Evolutionary conservation across 2,113 vertebrate genomes (phyloP), one percentile per base, ranked within the genome.

Genomic region (Turnix velox): DNA sequence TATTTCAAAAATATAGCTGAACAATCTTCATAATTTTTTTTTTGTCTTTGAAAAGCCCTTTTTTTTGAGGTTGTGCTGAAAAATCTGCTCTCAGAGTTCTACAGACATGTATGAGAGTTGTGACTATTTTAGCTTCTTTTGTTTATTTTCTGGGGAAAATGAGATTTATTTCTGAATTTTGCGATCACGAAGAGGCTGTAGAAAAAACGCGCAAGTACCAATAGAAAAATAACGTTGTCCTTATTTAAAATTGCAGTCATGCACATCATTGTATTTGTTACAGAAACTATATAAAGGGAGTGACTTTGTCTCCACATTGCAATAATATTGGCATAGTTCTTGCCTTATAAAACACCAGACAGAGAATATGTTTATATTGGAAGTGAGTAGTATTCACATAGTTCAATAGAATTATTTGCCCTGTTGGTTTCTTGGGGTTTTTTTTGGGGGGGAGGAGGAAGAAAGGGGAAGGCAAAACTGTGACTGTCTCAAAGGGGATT

Each of bases 361-460:
- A 65, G 43, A 59, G 15, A 14, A 58, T 52, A 3, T 1, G 3
- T 68, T 86, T 87, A 5, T 49, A 0, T 24, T 81, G 63, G 14
- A 39, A 80, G 7, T 68, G 2, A 27, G 24, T 42, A 74, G 16
- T 27, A 30, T 73, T 57, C 18, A 37, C 18, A 12, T 51, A 28
- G 6, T 63, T 84, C 24, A 61, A 1, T 6, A 65, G 49, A 59
- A 20, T 66, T 82, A 68, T 6, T 66, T 19, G 18, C 3, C 3
- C 14, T 42, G 10, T 52, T 30, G 19, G 2, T 12, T 52, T 39
- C 7, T 18, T 35, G n/a, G n/a, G n/a, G n/a, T n/a, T 23, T 30
- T 28, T 48, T 59, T 25, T 11, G 7, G 10, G 5, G 7, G 14
- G 9, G 22, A 1, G 6, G 6, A 9, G 14, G 9, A 18, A 1